phyloP scores from a whole-genome alignment of 2,888 invertebrate genomes.

The Emmelina monodactyla region DNA sequence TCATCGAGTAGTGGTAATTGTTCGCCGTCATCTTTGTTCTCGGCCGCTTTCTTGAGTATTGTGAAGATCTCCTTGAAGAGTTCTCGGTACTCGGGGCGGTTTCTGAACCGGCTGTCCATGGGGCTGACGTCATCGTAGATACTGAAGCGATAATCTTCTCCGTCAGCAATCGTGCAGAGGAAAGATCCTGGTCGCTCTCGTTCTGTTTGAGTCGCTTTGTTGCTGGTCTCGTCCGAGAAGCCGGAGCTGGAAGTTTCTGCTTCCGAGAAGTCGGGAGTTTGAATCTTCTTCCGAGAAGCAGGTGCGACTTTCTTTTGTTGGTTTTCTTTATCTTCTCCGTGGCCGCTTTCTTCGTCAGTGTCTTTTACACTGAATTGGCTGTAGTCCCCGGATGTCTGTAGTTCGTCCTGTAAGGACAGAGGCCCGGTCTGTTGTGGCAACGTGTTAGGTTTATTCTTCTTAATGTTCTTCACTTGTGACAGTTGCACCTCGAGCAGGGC shows the following conservation, averaged over 20 bases:
- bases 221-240: slow-evolving; percentile 84
- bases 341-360: slow-evolving; percentile 71
- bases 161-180: slow-evolving; percentile 84
- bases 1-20: slow-evolving; percentile 77
- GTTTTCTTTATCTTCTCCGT: slow-evolving; percentile 62
- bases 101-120: slow-evolving; percentile 82
- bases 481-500: slow-evolving; percentile 80
- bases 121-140: slow-evolving; percentile 83
- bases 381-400: slow-evolving; percentile 78
- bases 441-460: slow-evolving; percentile 38
- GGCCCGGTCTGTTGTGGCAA: slow-evolving; percentile 45
- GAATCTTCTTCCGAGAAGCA: slow-evolving; percentile 61
- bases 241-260: slow-evolving; percentile 87
- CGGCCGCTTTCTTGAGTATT: slow-evolving; percentile 83
- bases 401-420: slow-evolving; percentile 73
- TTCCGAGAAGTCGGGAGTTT: slow-evolving; percentile 85
- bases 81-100: slow-evolving; percentile 81
- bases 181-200: slow-evolving; percentile 79
- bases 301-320: slow-evolving; percentile 49
- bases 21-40: slow-evolving; percentile 82
- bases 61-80: slow-evolving; percentile 86
- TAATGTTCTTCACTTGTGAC: slow-evolving; percentile 64
- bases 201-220: slow-evolving; percentile 85
- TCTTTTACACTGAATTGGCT: slow-evolving; percentile 70
- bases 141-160: slow-evolving; percentile 85